Evolutionary conservation across 2,888 invertebrate genomes (phyloP).

Genomic region (Tricholauxania praeusta): DNA sequence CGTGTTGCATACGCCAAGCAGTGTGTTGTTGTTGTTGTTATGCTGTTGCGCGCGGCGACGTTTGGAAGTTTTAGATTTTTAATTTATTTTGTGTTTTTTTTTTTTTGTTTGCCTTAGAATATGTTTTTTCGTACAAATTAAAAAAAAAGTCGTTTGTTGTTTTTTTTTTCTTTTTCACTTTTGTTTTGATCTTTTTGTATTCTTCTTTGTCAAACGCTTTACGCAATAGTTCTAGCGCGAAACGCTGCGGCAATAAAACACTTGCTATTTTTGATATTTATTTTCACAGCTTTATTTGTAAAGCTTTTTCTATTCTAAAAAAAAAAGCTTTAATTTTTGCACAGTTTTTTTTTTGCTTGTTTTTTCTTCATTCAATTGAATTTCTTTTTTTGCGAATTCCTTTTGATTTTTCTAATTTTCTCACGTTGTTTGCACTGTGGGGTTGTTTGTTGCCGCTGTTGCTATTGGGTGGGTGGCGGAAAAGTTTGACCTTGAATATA

Average conservation of each 20-base stretch:
- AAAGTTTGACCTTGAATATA: constrained; percentile 66
- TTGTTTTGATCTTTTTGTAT: not conserved
- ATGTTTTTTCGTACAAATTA: not conserved
- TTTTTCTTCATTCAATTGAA: too few relatives aligned
- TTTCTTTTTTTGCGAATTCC: constrained; percentile 31
- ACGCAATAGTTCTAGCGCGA: too few relatives aligned
- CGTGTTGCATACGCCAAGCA: not conserved
- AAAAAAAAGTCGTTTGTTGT: not conserved
- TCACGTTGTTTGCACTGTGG: not conserved
- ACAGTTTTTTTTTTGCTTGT: too few relatives aligned
- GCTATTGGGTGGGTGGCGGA: constrained; percentile 30
- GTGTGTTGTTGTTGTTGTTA: not conserved
- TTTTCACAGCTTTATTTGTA: too few relatives aligned
- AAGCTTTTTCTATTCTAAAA: not conserved
- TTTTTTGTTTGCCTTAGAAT: too few relatives aligned
- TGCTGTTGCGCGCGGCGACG: too few relatives aligned
- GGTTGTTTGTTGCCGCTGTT: not conserved
- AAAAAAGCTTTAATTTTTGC: not conserved
- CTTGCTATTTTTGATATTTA: too few relatives aligned
- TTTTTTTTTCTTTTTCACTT: not conserved
- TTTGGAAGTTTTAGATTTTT: too few relatives aligned
- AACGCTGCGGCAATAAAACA: not conserved
- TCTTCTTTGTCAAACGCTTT: too few relatives aligned
- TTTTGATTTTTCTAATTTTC: not conserved
- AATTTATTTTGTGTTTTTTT: too few relatives aligned